These are phyloP conservation scores for Acyrthosiphon pisum DNA, from an alignment of 1,140 invertebrate species.

Conservation along the genomic window DNA sequence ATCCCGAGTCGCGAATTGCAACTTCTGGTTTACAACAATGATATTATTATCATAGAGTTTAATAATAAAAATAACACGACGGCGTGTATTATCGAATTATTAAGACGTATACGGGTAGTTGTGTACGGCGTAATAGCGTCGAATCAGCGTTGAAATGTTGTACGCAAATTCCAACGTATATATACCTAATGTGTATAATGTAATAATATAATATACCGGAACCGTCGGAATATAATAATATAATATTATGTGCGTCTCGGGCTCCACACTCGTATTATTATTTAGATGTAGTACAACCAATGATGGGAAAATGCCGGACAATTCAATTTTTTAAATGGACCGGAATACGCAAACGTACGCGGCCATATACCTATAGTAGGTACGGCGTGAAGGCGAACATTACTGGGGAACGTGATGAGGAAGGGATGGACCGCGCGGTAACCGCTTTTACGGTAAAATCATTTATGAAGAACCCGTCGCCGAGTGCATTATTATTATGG, in stretches of 20 bases:
- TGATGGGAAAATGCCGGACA: not conserved
- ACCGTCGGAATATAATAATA: not conserved
- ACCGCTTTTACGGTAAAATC: conserved; percentile 17
- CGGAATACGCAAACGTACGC: conserved; percentile 15
- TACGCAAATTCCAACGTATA: not conserved
- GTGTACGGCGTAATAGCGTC: not conserved
- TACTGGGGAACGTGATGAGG: not conserved
- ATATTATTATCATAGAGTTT: too few relatives aligned
- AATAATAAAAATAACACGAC: not conserved
- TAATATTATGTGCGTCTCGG: not conserved
- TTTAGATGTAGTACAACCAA: not conserved
- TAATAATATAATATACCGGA: not conserved
- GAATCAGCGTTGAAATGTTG: not conserved
- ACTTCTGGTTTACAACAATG: too few relatives aligned
- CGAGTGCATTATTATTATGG: not conserved
- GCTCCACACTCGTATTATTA: not conserved
- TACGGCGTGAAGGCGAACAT: not conserved
- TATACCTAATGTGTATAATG: too few relatives aligned
- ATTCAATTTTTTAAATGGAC: conserved; percentile 15
- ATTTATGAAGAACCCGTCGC: conserved; percentile 24
- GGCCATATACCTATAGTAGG: too few relatives aligned
- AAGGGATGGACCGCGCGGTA: not conserved
- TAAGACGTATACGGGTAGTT: not conserved
- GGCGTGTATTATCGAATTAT: not conserved
- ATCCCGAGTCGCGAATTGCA: not conserved